phyloP scores from a whole-genome alignment of 2,888 invertebrate genomes.

The Abscondita cerata region DNA sequence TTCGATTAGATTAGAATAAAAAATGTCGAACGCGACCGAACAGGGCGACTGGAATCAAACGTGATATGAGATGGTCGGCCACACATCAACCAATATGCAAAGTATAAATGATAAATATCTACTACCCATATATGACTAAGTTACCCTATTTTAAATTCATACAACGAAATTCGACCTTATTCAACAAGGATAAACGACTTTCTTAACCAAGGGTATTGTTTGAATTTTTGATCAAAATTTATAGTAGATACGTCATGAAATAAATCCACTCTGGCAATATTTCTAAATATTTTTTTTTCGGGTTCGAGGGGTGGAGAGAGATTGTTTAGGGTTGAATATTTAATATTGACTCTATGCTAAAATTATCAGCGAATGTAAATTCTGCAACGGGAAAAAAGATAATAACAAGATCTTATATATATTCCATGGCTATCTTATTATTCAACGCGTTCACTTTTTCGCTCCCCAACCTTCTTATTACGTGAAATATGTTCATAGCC shows the following conservation, averaged over 20 bases:
- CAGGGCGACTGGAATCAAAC: conserved; percentile 4
- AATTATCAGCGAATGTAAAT: conserved; percentile 28
- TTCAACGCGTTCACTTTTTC: conserved; percentile 54
- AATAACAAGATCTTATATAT: conserved; percentile 29
- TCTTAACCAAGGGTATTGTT: conserved; percentile 43
- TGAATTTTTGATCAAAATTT: conserved; percentile 54
- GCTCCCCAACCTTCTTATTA: conserved; percentile 54
- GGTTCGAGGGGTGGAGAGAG: conserved; percentile 28
- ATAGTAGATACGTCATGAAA: conserved; percentile 51
- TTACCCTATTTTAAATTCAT: conserved; percentile 33
- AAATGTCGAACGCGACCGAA: not conserved
- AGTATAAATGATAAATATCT: conserved; percentile 44
- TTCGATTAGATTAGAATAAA: no score
- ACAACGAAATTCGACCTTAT: conserved; percentile 38
- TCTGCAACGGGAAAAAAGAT: conserved; percentile 17
- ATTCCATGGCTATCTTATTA: conserved; percentile 50
- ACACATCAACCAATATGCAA: conserved; percentile 42
- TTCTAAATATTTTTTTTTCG: conserved; percentile 43
- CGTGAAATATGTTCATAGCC: conserved; percentile 58
- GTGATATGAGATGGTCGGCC: conserved; percentile 24
- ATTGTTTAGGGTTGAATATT: conserved; percentile 27
- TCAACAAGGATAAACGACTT: conserved; percentile 37
- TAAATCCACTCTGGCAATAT: conserved; percentile 53
- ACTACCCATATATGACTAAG: conserved; percentile 41
- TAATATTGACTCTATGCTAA: conserved; percentile 25